These are phyloP conservation scores for Sebastiscus tertius DNA, from an alignment of 2,797 vertebrate genomes.

Conservation along the genomic window DNA sequence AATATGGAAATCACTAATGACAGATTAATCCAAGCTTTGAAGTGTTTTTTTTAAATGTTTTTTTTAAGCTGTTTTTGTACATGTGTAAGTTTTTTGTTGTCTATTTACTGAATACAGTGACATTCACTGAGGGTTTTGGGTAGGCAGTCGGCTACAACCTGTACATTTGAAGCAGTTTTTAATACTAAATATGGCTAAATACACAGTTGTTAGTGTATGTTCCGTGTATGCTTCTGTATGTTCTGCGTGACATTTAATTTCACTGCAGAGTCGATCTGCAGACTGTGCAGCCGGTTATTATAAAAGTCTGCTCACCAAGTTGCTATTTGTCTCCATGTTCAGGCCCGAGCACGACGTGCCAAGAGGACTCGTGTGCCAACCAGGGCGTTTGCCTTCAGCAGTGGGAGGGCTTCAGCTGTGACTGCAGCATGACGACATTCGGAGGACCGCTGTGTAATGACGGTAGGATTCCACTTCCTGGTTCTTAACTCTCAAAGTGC, in stretches of 20 bases:
- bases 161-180: not conserved
- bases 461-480: constrained; percentile 84
- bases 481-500: not conserved
- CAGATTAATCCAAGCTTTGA: not conserved
- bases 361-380: constrained; percentile 97
- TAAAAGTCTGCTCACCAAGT: constrained; percentile 27
- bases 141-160: not conserved
- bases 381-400: constrained; percentile 98
- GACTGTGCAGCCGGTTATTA: constrained; percentile 7
- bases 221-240: constrained; percentile 27
- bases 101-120: not conserved
- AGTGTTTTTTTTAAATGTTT: not conserved
- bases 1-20: not conserved
- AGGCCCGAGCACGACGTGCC: constrained; percentile 98
- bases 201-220: constrained; percentile 8
- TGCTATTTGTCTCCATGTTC: constrained; percentile 57
- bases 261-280: constrained; percentile 14
- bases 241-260: constrained; percentile 44
- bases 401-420: constrained; percentile 98
- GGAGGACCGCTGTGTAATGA: constrained; percentile 95
- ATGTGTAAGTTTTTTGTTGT: not conserved
- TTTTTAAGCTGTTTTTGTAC: not conserved
- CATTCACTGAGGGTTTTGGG: not conserved
- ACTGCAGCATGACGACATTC: constrained; percentile 99
- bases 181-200: not conserved